Base-by-base conservation (phyloP, 2,797 vertebrate genomes). In the Pipistrellus pygmaeus region DNA sequence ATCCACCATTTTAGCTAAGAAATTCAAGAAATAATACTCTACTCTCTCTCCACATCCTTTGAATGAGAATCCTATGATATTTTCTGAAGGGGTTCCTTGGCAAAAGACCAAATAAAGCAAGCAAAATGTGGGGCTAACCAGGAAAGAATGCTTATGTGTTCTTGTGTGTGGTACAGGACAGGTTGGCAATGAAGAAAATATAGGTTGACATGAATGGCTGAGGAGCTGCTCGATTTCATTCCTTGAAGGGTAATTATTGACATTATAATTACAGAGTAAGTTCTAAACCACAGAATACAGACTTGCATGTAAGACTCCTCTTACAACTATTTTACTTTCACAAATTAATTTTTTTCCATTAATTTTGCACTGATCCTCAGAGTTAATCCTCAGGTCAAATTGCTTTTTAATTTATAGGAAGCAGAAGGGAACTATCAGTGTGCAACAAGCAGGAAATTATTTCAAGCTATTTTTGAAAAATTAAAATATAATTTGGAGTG, bases 391-490 rank as follows among this genome's bases (percentile, higher is more conserved):
- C 23, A 17, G 77, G 41, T 77, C 85, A 88, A 72, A 53, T 30
- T 12, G 35, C 68, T 75, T 93, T 66, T 25, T 48, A 73, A 60
- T 75, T 95, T 68, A n/a, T 64, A 57, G 93, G 77, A 25, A 95
- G 57, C 27, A 66, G 78, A 86, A 44, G 66, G 46, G 23, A 92
- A 84, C 17, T 53, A 41, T 30, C 11, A 53, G n/a, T 27, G 60
- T 21, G 30, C 15, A 38, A 84, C 57, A 91, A 46, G 60, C 73
- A 51, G 71, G 41, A 87, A 71, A 95, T 77, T 73, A 83, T 72
- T 90, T 83, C 32, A 82, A 77, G 64, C 51, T 68, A 69, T 90
- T 96, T 7, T 8, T 60, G 23, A 85, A 94, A 95, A 60, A 44
- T 60, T 77, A 81, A 83, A 82, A 68, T 10, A 8, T 83, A n/a